These are phyloP conservation scores for Drosophila ohnishii DNA, from an alignment of 1,140 invertebrate genomes.

Conservation along the genomic window DNA sequence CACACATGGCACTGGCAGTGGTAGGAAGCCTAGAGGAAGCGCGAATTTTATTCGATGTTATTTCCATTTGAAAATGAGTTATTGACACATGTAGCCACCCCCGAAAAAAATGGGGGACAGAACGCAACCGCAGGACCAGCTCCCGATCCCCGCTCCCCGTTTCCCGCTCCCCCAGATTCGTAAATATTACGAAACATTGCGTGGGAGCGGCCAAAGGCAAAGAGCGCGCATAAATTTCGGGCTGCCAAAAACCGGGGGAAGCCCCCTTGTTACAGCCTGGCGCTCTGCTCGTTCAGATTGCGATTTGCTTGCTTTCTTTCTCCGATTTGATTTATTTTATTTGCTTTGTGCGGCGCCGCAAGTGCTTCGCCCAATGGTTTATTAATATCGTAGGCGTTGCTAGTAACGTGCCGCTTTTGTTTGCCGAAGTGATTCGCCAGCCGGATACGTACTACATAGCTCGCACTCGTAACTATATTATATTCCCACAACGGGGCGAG, in stretches of 20 bases:
- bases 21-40: slow-evolving; percentile 41
- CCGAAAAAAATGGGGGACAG: slow-evolving; percentile 29
- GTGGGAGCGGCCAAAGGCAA: slow-evolving; percentile 61
- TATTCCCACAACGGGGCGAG: slow-evolving; percentile 39
- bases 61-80: slow-evolving; percentile 80
- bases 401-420: slow-evolving; percentile 60
- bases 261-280: slow-evolving; percentile 64
- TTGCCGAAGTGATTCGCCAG: slow-evolving; percentile 48
- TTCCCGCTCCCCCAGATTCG: slow-evolving; percentile 8
- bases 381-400: slow-evolving; percentile 80
- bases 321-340: slow-evolving; percentile 82
- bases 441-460: slow-evolving; percentile 47
- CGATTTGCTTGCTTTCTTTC: slow-evolving; percentile 72
- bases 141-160: slow-evolving; percentile 2
- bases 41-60: slow-evolving; percentile 81
- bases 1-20: slow-evolving; percentile 60
- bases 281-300: slow-evolving; percentile 68
- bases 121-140: slow-evolving; percentile 47
- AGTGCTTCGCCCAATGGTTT: slow-evolving; percentile 71
- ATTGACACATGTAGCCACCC: slow-evolving; percentile 72
- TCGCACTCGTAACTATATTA: slow-evolving; percentile 27
- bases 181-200: slow-evolving; percentile 35
- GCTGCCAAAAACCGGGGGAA: slow-evolving; percentile 46
- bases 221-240: slow-evolving; percentile 73
- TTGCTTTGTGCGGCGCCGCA: slow-evolving; percentile 82